Base-by-base conservation (phyloP, 2,888 invertebrate species). In the Lithosia quadra region DNA sequence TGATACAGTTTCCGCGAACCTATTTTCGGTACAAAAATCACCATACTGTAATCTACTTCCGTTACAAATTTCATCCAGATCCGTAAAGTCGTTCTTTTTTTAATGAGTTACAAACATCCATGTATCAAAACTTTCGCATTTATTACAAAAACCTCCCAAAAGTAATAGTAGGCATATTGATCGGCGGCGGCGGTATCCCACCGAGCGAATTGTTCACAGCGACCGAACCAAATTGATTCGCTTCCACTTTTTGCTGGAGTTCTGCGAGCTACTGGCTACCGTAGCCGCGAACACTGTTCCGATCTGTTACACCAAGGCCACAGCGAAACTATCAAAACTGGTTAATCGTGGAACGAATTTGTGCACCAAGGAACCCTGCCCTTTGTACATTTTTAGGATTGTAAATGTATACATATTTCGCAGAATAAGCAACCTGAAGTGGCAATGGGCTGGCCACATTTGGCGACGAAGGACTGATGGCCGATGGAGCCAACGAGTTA, bases 181-280 rank as follows among this genome's bases (percentile, higher is more conserved):
- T 24, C 13, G 13, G 24, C n/a, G 15, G 18, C 34, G 21, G 55
- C 53, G 55, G 36, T 28, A 33, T 34, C 65, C 33, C 59, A 60
- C 65, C 58, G 65, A 60, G 53, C 65, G 34, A 63, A 63, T 67
- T 49, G 24, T 49, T 49, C 59, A 56, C 55, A 64, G 59, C 43
- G 24, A 49, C 49, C 58, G 63, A 63, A 49, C 58, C n/a, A 18
- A 68, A 68, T 68, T 56, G 64, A 68, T 68, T 64, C 39, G 1
- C 55, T 36, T 28, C 53, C 60, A 60, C 28, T 68, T 68, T 68
- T 68, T 68, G 55, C 22, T n/a, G 13, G 43, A 53, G 43, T 13
- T 43, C 7, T 57, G 39, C 39, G 64, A 21, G 57, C 64, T 43
- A 49, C 65, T 39, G 58, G n/a, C n/a, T n/a, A n/a, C n/a, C 28